Conservation (phyloP, 2,113 vertebrate species). For the Sus scrofa region T2T-Sscrofa CM000814.6:129863501-129864000, state of each 20-base stretch:
- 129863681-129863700: background rate
- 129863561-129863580: background rate
- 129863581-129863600: background rate
- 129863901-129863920: background rate
- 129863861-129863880: background rate
- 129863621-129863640: background rate
- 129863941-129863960: background rate
- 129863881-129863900: background rate
- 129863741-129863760: background rate
- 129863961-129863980: background rate
- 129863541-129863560: background rate
- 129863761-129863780: background rate
- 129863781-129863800: background rate
- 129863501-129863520: background rate
- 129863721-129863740: background rate
- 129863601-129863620: background rate
- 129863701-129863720: no score
- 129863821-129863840: rapidly evolving
- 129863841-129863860: background rate
- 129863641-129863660: background rate
- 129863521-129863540: background rate
- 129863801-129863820: background rate
- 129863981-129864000: background rate
- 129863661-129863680: background rate
- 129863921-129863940: background rate